A percentile compares a stretch with the other conserved stretches of the same genome.
Evolutionary conservation across 2,888 invertebrate genomes (phyloP).

Genomic region (Coecobrya sp.): DNA sequence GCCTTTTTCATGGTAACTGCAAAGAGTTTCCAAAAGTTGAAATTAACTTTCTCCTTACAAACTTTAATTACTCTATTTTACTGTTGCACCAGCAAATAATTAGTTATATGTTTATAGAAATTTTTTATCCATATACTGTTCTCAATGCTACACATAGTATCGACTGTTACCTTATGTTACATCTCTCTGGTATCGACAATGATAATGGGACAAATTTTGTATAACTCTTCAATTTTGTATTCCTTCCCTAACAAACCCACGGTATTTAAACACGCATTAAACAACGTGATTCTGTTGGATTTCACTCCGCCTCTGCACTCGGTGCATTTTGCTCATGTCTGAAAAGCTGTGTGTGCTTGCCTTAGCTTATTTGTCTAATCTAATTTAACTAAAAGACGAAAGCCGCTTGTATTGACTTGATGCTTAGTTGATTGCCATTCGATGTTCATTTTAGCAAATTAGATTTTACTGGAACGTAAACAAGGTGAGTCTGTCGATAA

Average conservation of each 20-base stretch:
- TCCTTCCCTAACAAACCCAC: too few relatives aligned
- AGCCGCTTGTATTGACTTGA: neutral
- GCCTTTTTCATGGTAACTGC: constrained; percentile 9
- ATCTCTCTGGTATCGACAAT: too few relatives aligned
- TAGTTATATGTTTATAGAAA: too few relatives aligned
- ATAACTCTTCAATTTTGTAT: too few relatives aligned
- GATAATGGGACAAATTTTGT: too few relatives aligned
- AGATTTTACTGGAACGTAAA: constrained; percentile 11
- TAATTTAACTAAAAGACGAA: neutral
- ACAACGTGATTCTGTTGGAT: neutral
- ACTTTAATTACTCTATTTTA: neutral
- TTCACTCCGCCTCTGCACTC: neutral
- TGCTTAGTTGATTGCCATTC: neutral
- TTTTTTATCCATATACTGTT: too few relatives aligned
- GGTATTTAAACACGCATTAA: neutral
- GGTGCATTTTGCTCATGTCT: neutral
- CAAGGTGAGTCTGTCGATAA: neutral
- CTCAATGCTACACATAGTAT: too few relatives aligned
- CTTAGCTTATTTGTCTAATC: neutral
- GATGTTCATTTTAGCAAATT: constrained; percentile 33
- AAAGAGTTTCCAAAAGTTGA: neutral
- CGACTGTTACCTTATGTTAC: too few relatives aligned
- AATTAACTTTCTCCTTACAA: neutral
- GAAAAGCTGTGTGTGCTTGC: neutral
- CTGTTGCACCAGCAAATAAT: neutral